Conservation (phyloP, 2,797 vertebrate species). For the Enteromius unitaeniatus region DNA sequence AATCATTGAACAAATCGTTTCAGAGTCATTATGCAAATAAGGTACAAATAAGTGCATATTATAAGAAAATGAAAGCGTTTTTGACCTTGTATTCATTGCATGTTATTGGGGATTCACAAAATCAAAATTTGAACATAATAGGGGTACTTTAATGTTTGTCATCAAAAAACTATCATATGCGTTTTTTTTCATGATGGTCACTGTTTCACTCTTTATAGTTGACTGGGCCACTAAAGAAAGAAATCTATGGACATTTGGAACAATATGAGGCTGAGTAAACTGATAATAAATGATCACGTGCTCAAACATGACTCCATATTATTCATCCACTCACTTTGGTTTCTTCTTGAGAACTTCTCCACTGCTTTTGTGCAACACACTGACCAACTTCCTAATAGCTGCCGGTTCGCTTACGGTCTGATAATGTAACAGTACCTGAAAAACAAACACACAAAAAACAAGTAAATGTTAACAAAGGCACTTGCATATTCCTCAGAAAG, state of each 20-base stretch:
- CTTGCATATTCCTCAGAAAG: background rate
- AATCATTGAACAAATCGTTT: background rate
- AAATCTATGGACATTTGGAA: background rate
- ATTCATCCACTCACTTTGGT: conserved; percentile 89
- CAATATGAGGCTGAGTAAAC: background rate
- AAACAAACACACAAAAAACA: conserved; percentile 4
- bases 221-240: background rate
- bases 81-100: no score
- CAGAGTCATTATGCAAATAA: no score
- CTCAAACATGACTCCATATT: background rate
- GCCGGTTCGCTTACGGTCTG: conserved; percentile 96
- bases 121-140: no score
- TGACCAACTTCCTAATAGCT: conserved; percentile 89
- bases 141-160: background rate
- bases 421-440: conserved; percentile 93
- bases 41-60: no score
- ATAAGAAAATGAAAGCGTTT: no score
- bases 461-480: conserved; percentile 2
- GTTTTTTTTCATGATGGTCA: background rate
- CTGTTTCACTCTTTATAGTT: background rate
- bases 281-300: background rate
- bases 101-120: no score
- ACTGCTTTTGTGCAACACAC: conserved; percentile 93
- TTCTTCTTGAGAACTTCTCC: conserved; percentile 97
- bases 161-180: background rate